phyloP scores from a whole-genome alignment of 2,113 vertebrate species.

The Xiphophorus couchianus region DNA sequence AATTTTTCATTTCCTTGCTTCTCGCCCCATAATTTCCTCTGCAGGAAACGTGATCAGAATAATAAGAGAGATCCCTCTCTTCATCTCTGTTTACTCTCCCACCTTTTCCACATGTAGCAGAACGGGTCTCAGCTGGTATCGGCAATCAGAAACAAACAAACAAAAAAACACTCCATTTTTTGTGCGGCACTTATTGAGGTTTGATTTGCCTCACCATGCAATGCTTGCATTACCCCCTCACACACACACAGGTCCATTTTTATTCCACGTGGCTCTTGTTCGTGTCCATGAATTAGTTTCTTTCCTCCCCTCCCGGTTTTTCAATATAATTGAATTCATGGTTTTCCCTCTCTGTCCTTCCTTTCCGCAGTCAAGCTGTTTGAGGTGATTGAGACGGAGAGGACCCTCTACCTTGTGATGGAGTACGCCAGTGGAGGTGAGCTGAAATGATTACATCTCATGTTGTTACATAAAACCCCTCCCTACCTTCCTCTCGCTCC shows the following conservation, averaged over 20 bases:
- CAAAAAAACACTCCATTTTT: too few species aligned
- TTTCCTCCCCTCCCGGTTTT: not conserved
- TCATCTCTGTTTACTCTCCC: constrained; percentile 43
- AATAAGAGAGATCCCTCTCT: not conserved
- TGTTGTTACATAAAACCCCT: too few species aligned
- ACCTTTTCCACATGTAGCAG: constrained; percentile 67
- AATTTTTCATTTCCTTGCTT: not conserved
- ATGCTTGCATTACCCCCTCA: constrained; percentile 28
- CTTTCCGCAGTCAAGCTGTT: constrained; percentile 90
- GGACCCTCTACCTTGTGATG: constrained; percentile 97
- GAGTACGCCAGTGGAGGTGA: constrained; percentile 97
- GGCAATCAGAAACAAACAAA: constrained; percentile 1
- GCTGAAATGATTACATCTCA: constrained; percentile 27
- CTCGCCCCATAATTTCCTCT: not conserved
- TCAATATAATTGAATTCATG: constrained; percentile 29
- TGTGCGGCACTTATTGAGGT: not conserved
- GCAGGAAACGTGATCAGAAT: not conserved
- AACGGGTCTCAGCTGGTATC: constrained; percentile 37
- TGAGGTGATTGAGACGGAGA: constrained; percentile 97
- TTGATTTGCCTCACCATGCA: constrained; percentile 22
- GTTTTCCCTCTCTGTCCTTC: constrained; percentile 28
- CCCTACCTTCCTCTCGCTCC: not conserved
- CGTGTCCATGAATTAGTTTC: constrained; percentile 21
- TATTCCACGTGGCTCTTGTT: not conserved
- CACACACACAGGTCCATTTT: not conserved